These are phyloP conservation scores for Platanista minor DNA, from an alignment of 2,113 vertebrate genomes.

Conservation along the genomic window DNA sequence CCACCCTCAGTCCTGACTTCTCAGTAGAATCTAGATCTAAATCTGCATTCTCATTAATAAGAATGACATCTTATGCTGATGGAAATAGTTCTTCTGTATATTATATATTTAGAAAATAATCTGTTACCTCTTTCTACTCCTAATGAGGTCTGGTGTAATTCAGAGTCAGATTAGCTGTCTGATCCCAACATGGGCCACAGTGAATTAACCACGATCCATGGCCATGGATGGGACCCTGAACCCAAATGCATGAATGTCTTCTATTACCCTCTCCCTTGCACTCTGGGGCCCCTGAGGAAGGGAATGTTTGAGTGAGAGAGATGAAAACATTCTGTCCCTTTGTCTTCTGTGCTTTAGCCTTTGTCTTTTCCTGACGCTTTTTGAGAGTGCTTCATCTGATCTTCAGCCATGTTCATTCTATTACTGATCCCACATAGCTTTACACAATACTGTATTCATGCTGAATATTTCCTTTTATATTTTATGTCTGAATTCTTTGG, in stretches of 20 bases:
- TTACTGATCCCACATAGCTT: background rate
- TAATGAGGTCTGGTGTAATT: background rate
- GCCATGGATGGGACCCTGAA: background rate
- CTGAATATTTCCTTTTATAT: background rate
- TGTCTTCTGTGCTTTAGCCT: background rate
- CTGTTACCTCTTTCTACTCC: background rate
- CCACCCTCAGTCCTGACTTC: background rate
- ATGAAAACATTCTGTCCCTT: background rate
- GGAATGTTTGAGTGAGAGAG: background rate
- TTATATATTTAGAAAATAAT: background rate
- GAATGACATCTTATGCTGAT: background rate
- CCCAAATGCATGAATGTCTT: background rate
- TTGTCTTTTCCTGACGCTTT: background rate
- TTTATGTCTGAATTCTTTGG: background rate
- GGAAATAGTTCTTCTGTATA: background rate
- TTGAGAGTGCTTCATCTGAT: background rate
- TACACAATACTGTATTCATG: background rate
- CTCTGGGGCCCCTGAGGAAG: background rate
- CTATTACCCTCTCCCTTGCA: background rate
- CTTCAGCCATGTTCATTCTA: background rate
- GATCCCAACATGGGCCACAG: background rate
- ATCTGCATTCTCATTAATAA: background rate
- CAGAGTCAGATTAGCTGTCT: background rate
- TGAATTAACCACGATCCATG: background rate
- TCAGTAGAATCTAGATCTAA: background rate